phyloP scores from a whole-genome alignment of 2,888 invertebrate genomes.

The Nudaria mundana region DNA sequence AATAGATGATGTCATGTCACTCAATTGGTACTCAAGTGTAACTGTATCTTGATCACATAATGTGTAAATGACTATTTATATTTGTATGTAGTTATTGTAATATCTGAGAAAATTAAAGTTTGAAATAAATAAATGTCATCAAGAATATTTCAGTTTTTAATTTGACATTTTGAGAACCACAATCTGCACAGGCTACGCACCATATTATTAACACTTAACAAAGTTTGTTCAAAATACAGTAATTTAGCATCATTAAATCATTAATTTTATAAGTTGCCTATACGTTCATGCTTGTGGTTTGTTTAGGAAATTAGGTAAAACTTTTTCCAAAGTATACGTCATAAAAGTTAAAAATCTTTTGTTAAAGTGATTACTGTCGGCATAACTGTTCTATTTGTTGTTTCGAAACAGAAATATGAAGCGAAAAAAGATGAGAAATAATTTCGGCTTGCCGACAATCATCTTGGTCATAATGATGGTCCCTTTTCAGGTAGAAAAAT shows the following conservation, averaged over 20 bases:
- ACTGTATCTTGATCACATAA: slow-evolving; percentile 38
- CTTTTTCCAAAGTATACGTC: slow-evolving; percentile 44
- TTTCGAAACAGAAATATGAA: slow-evolving; percentile 57
- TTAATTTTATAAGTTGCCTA: slow-evolving; percentile 34
- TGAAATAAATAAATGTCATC: slow-evolving; percentile 57
- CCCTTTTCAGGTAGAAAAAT: slow-evolving; percentile 76
- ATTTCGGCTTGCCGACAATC: slow-evolving; percentile 75
- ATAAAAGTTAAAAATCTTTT: slow-evolving; percentile 49
- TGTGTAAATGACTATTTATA: slow-evolving; percentile 37
- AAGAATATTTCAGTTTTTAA: slow-evolving; percentile 29
- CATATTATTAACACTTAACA: slow-evolving; percentile 16
- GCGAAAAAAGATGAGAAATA: slow-evolving; percentile 61
- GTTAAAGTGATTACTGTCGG: slow-evolving; percentile 48
- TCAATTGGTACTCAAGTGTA: too few relatives aligned
- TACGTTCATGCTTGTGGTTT: slow-evolving; percentile 47
- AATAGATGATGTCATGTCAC: too few relatives aligned
- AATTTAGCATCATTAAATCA: slow-evolving; percentile 34
- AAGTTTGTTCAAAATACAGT: slow-evolving; percentile 32
- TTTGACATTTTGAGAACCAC: slow-evolving; percentile 15
- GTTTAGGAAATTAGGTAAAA: slow-evolving; percentile 47
- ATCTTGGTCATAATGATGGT: slow-evolving; percentile 71
- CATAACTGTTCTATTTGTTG: slow-evolving; percentile 61
- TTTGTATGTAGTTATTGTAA: slow-evolving; percentile 46
- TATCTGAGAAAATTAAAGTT: slow-evolving; percentile 64
- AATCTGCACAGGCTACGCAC: slow-evolving; percentile 8